Conservation (phyloP, 2,888 invertebrate genomes). For the Trimorus sp. region DNA sequence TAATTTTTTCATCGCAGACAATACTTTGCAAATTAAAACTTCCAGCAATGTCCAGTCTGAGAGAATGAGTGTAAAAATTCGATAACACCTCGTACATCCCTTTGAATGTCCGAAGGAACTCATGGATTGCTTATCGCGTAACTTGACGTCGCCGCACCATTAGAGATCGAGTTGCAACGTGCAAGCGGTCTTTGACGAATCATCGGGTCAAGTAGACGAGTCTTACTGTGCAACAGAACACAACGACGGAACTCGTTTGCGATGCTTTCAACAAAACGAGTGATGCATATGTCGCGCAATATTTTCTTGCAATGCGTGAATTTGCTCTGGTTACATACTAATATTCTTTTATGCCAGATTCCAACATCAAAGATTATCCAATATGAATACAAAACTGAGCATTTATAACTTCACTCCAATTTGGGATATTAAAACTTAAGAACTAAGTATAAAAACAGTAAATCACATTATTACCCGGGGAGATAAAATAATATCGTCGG, state of each 20-base stretch:
- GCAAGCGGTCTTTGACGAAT: conserved; percentile 74
- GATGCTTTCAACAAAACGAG: conserved; percentile 45
- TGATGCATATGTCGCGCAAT: background rate
- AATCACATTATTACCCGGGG: too few relatives aligned
- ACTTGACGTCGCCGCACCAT: conserved; percentile 72
- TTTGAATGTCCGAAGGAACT: conserved; percentile 43
- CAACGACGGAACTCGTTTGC: conserved; percentile 53
- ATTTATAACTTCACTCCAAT: too few relatives aligned
- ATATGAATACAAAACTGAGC: too few relatives aligned
- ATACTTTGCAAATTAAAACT: too few relatives aligned
- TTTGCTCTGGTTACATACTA: too few relatives aligned
- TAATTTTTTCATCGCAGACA: too few relatives aligned
- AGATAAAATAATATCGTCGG: too few relatives aligned
- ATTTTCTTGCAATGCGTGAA: too few relatives aligned
- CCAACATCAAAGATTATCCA: too few relatives aligned
- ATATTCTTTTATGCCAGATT: too few relatives aligned
- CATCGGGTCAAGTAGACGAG: conserved; percentile 74
- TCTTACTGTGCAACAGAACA: conserved; percentile 36
- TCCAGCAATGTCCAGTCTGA: background rate
- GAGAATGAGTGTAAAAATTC: conserved; percentile 52
- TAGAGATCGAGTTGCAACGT: conserved; percentile 71
- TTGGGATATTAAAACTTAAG: too few relatives aligned
- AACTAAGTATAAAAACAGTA: too few relatives aligned
- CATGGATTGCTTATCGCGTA: conserved; percentile 70
- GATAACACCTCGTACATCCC: conserved; percentile 51